phyloP scores from a whole-genome alignment of 2,888 invertebrate species.

The Camptogramma bilineatum region DNA sequence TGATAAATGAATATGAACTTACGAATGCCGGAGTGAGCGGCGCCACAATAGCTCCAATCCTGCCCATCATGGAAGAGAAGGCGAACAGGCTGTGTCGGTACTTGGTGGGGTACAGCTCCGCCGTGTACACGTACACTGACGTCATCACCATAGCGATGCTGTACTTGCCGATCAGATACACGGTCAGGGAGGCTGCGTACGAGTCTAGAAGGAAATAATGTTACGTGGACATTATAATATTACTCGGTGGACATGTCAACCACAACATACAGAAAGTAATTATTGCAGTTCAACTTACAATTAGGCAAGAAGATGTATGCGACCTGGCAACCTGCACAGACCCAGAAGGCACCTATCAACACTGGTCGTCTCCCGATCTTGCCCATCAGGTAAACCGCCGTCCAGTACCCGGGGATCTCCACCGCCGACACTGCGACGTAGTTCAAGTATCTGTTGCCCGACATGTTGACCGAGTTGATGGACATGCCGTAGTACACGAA shows the following conservation, averaged over 20 bases:
- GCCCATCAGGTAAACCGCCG: constrained; percentile 85
- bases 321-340: constrained; percentile 85
- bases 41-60: constrained; percentile 87
- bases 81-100: constrained; percentile 87
- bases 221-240: too few relatives aligned
- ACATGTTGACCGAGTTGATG: constrained; percentile 86
- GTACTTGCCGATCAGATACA: constrained; percentile 86
- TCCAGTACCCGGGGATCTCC: constrained; percentile 88
- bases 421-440: constrained; percentile 86
- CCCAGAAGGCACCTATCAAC: constrained; percentile 81
- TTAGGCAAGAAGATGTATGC: constrained; percentile 82
- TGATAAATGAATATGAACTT: constrained; percentile 46
- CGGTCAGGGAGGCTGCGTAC: constrained; percentile 63
- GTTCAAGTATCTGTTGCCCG: constrained; percentile 87
- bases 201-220: constrained; percentile 37
- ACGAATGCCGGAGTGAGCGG: constrained; percentile 88
- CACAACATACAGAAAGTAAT: background rate
- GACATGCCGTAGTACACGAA: constrained; percentile 88
- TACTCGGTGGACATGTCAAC: background rate
- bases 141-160: constrained; percentile 86
- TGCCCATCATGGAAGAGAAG: constrained; percentile 88
- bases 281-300: constrained; percentile 58
- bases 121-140: constrained; percentile 86
- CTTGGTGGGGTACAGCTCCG: constrained; percentile 88
- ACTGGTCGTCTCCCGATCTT: constrained; percentile 85